Base-by-base conservation (phyloP, 2,888 invertebrate genomes). In the Aphidoletes aphidimyza region DNA sequence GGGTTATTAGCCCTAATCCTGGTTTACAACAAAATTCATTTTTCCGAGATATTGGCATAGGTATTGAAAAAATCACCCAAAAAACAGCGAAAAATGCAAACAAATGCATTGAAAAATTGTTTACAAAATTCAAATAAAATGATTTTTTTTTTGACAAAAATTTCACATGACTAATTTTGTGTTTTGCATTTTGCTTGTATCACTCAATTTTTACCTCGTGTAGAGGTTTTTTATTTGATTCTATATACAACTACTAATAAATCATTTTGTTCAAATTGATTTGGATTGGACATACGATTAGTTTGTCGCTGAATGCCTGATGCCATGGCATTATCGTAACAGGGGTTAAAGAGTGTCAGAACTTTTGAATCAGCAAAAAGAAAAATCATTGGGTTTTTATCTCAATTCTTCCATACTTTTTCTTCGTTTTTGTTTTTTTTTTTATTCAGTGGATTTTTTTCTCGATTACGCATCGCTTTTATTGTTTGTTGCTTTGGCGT, bases 311-410 rank as follows among this genome's bases (percentile, higher is more conserved):
- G 69, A 69, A 69, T 69, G 30, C n/a, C 30, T 26, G 11, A 69
- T 69, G 69, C 69, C 34, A 69, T 69, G n/a, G 34, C 30, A 69
- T 30, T 30, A 30, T 14, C 69, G 69, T 69, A 69, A 69, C 69
- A 69, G 30, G 30, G 69, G 69, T 69, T 34, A 69, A 69, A 69
- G 34, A 30, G 69, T 30, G 14, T 30, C 26, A 69, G 69, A 30
- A 69, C 26, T 30, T 69, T 69, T 69, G 69, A 69, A 19, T 69
- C 69, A 69, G 69, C 69, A 69, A 30, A 69, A 69, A 69, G 22
- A 69, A 26, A 69, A 3, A 30, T 69, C 34, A 26, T 69, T 69
- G 34, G 30, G 6, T 30, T 69, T 69, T 69, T 54, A 54, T 69
- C 69, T 34, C 69, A 69, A 34, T 69, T n/a, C 34, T 5, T 30